Conservation (phyloP, 2,797 vertebrate species). For the Decapterus maruadsi region DNA sequence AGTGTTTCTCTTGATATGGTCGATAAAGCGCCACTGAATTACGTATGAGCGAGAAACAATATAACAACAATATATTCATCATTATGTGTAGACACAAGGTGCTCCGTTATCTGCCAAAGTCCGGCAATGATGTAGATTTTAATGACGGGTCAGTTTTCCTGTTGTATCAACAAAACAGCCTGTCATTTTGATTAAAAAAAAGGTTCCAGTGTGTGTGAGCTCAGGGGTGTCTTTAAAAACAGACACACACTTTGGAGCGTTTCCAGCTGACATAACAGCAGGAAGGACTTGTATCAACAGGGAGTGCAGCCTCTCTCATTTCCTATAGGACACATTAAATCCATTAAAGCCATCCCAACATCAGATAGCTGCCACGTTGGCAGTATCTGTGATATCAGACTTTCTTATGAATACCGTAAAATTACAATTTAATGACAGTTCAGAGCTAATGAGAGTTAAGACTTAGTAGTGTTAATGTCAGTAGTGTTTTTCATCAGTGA, state of each 20-base stretch:
- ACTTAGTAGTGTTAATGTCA: background rate
- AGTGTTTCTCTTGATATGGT: background rate
- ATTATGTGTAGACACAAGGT: background rate
- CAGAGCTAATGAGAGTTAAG: background rate
- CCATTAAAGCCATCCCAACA: background rate
- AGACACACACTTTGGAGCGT: conserved; percentile 1
- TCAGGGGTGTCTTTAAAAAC: conserved; percentile 1
- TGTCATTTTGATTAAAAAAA: background rate
- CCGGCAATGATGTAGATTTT: background rate
- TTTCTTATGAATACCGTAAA: conserved; percentile 7
- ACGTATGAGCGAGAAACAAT: background rate
- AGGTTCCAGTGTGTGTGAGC: background rate
- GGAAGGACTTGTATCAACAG: background rate
- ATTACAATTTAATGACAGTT: background rate
- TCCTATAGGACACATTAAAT: background rate
- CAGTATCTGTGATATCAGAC: background rate
- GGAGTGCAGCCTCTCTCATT: conserved; percentile 18
- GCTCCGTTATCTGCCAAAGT: background rate
- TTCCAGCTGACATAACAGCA: conserved; percentile 21
- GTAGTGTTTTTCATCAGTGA: background rate
- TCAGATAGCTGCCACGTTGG: background rate
- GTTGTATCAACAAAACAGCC: conserved; percentile 30
- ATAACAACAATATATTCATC: background rate
- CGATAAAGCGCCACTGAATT: background rate
- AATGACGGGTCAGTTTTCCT: background rate